Evolutionary conservation across 2,888 invertebrate species (phyloP), one percentile per base, ranked within the genome.

Genomic region (Luffia ferchaultella): DNA sequence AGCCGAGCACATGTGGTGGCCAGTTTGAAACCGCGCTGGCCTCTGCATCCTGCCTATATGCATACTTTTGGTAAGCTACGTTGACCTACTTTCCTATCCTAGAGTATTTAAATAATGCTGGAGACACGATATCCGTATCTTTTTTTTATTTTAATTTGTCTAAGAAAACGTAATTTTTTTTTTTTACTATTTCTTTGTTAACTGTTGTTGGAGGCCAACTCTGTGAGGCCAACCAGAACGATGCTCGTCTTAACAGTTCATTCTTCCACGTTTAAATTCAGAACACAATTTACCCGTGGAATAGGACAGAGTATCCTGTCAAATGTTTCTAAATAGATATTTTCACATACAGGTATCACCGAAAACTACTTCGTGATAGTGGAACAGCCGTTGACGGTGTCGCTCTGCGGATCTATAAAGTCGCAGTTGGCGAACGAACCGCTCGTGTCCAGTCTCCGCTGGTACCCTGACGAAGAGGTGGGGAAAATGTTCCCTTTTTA

Each of bases 361-460:
- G 89, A 93, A 46, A 91, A 94, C 63, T 96, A 90, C 73, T 94
- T 92, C 65, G 86, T 97, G 52, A 89, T 97, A 49, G 88, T 97
- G 42, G 97, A 97, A 65, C 97, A 97, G 73, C 96, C 97, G 0
- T 61, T 97, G 46, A 87, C 90, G 1, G 80, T 95, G 17, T 93
- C 92, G 0, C 59, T 94, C 1, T 72, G 86, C 1, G 82, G 86
- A 1, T 70, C 90, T 54, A 65, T 91, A 0, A 82, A 85, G 46
- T 85, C 85, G 12, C 88, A 89, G 57, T 62, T 93, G 2, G 75
- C 76, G 18, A 89, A 89, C 62, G 85, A 89, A 54, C 91, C 93
- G 0, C 68, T 92, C 51, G 85, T 85, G 0, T 86, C 88, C 18
- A 88, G 88, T 53, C 80, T 95, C 0, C 88, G 90, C 57, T 95